A percentile compares a stretch with the other conserved stretches of the same genome.
phyloP scores from a whole-genome alignment of 2,797 vertebrate species.

The Sphenodon punctatus region DNA sequence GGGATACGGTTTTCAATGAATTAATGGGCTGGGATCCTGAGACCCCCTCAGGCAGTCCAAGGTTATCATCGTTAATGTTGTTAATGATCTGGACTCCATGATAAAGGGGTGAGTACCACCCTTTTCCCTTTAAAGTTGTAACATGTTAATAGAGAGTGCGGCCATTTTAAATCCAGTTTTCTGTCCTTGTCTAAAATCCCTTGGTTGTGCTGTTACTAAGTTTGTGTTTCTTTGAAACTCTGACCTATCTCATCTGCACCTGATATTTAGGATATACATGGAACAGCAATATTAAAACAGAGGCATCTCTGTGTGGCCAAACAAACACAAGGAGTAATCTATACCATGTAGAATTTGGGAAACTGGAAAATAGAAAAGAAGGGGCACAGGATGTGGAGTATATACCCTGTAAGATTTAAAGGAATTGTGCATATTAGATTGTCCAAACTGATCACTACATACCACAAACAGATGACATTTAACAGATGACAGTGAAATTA shows the following conservation, averaged over 20 bases:
- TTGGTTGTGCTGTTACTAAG: not conserved
- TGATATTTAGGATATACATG: not conserved
- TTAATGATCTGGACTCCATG: too few relatives aligned
- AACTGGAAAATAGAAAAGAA: not conserved
- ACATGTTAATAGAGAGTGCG: too few relatives aligned
- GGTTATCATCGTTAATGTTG: too few relatives aligned
- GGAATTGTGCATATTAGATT: not conserved
- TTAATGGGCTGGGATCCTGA: too few relatives aligned
- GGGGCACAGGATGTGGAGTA: not conserved
- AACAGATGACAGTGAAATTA: too few relatives aligned
- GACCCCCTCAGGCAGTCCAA: too few relatives aligned
- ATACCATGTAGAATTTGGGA: not conserved
- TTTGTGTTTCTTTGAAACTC: not conserved
- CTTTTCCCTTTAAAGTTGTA: too few relatives aligned
- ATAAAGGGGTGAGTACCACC: too few relatives aligned
- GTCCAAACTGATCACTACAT: not conserved
- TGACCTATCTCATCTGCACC: not conserved
- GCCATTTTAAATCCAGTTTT: too few relatives aligned
- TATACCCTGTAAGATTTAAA: not conserved
- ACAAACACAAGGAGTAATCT: not conserved
- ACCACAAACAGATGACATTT: rapidly evolving
- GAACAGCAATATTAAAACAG: not conserved
- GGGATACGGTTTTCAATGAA: too few relatives aligned
- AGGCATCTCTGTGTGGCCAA: not conserved
- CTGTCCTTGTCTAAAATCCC: too few relatives aligned